Percentiles rank a stretch among this genome's conserved stretches.
Conservation (phyloP, 92 coral and sea anemone species). For the Zoanthus solanderi region DNA sequence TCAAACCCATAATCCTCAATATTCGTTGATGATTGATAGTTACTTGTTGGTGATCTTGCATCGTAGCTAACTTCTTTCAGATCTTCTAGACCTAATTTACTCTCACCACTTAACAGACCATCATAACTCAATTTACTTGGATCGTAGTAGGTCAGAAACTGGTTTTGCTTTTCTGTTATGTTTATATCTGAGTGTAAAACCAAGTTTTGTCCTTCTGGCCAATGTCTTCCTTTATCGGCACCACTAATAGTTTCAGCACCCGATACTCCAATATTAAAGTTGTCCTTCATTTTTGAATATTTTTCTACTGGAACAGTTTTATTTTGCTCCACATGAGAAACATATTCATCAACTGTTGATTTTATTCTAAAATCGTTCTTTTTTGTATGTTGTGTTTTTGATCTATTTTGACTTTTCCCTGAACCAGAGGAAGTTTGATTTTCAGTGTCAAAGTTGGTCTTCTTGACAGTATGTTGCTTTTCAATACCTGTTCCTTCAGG, state of each 20-base stretch:
- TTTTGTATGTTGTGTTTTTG: too few relatives aligned
- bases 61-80: background rate
- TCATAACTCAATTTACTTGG: too few relatives aligned
- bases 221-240: background rate
- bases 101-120: background rate
- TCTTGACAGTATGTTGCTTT: too few relatives aligned
- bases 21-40: background rate
- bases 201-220: background rate
- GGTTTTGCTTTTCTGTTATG: background rate
- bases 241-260: background rate
- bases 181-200: background rate
- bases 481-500: too few relatives aligned
- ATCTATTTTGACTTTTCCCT: too few relatives aligned
- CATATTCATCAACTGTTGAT: too few relatives aligned
- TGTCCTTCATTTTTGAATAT: background rate
- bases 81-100: conserved; percentile 3
- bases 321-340: too few relatives aligned
- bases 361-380: too few relatives aligned
- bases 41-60: background rate
- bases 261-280: background rate
- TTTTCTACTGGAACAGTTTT: too few relatives aligned
- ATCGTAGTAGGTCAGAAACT: background rate
- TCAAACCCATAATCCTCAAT: background rate
- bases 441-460: too few relatives aligned
- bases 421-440: too few relatives aligned